Percentiles rank a stretch among this genome's conserved stretches.
Conservation (phyloP, 2,888 invertebrate species). For the Cryptus armator region DNA sequence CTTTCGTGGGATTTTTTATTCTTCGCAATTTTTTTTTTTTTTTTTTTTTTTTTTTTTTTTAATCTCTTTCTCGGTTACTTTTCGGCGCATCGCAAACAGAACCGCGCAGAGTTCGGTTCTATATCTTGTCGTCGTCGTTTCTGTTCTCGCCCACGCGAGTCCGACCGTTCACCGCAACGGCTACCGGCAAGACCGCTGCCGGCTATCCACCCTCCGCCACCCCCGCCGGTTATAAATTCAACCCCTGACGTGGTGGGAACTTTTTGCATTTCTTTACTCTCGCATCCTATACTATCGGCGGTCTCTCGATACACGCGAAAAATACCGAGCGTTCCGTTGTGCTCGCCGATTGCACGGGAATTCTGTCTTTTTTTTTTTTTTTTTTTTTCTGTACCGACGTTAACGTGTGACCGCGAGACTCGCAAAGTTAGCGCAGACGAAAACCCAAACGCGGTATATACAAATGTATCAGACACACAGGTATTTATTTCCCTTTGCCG, state of each 20-base stretch:
- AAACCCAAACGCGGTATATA: too few species aligned
- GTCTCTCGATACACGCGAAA: constrained; percentile 17
- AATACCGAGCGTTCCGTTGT: constrained; percentile 23
- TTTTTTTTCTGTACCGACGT: not conserved
- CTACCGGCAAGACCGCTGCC: constrained; percentile 45
- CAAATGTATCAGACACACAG: not conserved
- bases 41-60: constrained; percentile 12
- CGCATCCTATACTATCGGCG: not conserved
- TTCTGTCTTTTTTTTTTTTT: not conserved
- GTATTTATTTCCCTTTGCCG: constrained; percentile 49
- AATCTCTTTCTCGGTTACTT: constrained; percentile 14
- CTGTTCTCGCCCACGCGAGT: constrained; percentile 17
- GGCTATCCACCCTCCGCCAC: constrained; percentile 5
- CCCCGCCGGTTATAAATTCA: constrained; percentile 54
- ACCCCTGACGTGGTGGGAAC: constrained; percentile 26
- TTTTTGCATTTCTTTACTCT: constrained; percentile 51
- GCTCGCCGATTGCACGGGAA: constrained; percentile 46
- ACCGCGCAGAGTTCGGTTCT: constrained; percentile 34
- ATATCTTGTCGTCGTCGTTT: constrained; percentile 23
- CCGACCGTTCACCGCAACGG: constrained; percentile 40
- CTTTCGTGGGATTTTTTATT: constrained; percentile 2
- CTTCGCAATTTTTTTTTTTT: constrained; percentile 18
- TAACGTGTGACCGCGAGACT: not conserved
- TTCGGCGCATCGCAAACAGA: constrained; percentile 39
- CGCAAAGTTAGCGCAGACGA: not conserved